Conservation (phyloP, 2,797 vertebrate species). For the Tenualosa ilisha region DNA sequence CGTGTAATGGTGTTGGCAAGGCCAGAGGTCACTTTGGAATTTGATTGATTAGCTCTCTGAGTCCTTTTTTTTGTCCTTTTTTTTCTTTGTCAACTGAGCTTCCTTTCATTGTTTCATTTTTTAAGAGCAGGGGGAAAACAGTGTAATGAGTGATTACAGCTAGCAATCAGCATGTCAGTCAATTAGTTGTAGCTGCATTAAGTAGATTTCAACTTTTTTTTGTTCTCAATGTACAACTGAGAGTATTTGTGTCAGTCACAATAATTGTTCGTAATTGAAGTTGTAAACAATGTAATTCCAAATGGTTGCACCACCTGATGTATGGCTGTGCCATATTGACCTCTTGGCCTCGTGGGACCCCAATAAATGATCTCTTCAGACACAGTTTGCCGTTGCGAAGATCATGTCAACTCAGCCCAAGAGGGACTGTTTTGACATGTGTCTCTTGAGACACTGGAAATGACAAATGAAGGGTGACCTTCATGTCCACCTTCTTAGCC, state of each 20-base stretch:
- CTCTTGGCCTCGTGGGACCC: conserved; percentile 23
- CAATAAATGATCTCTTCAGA: conserved; percentile 40
- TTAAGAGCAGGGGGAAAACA: not conserved
- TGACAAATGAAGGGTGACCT: conserved; percentile 48
- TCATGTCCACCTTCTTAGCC: conserved; percentile 37
- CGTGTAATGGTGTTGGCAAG: not conserved
- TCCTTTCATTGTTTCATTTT: not conserved
- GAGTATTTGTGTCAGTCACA: not conserved
- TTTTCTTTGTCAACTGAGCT: not conserved
- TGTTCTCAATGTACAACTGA: not conserved
- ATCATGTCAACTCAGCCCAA: conserved; percentile 20
- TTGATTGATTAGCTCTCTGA: not conserved
- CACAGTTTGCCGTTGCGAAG: conserved; percentile 36
- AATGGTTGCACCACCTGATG: conserved; percentile 21
- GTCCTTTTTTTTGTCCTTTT: not conserved
- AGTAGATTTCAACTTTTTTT: not conserved
- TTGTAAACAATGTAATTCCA: conserved; percentile 30
- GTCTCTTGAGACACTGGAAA: conserved; percentile 36
- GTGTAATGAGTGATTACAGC: not conserved
- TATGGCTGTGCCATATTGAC: conserved; percentile 28
- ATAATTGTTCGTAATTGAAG: conserved; percentile 6
- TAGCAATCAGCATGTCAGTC: not conserved
- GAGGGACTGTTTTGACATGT: conserved; percentile 42
- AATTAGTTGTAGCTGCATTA: not conserved
- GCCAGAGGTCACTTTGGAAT: conserved; percentile 4